A percentile compares a stretch with the other conserved stretches of the same genome.
phyloP scores from a whole-genome alignment of 2,888 invertebrate species.

The Eupelmus urozonus region DNA sequence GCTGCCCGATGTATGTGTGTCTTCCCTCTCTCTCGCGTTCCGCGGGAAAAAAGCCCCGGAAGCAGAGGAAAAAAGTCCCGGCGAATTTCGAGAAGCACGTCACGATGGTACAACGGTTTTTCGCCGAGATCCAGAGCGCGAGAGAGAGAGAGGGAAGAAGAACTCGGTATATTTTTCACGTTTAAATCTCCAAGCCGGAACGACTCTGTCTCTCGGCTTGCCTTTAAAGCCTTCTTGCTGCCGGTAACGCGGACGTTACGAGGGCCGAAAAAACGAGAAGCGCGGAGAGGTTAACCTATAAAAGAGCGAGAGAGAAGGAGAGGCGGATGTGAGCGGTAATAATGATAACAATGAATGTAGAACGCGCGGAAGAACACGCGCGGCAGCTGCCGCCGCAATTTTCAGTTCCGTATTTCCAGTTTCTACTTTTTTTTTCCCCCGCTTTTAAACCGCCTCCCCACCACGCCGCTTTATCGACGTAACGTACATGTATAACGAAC shows the following conservation, averaged over 20 bases:
- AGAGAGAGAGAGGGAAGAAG: conserved; percentile 29
- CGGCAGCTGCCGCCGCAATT: conserved; percentile 38
- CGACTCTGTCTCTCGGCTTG: conserved; percentile 14
- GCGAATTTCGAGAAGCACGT: background rate
- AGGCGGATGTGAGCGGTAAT: conserved; percentile 42
- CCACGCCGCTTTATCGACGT: background rate
- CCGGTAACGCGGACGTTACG: conserved; percentile 13
- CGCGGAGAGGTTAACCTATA: conserved; percentile 8
- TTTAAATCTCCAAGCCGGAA: conserved; percentile 53
- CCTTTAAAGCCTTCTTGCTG: conserved; percentile 10
- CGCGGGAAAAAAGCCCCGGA: background rate
- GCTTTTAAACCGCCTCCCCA: background rate
- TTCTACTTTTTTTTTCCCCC: conserved; percentile 19
- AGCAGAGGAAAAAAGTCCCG: background rate
- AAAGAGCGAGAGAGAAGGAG: background rate
- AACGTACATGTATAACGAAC: conserved; percentile 15
- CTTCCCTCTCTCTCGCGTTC: no score
- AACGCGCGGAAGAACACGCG: conserved; percentile 8
- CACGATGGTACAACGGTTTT: conserved; percentile 22
- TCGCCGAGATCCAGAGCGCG: conserved; percentile 23
- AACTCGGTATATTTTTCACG: conserved; percentile 41
- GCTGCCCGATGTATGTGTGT: no score
- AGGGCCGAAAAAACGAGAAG: background rate
- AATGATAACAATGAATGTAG: conserved; percentile 49
- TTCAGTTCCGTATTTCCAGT: conserved; percentile 54